Base-by-base conservation (phyloP, 2,797 vertebrate species). In the Artibeus lituratus region DNA sequence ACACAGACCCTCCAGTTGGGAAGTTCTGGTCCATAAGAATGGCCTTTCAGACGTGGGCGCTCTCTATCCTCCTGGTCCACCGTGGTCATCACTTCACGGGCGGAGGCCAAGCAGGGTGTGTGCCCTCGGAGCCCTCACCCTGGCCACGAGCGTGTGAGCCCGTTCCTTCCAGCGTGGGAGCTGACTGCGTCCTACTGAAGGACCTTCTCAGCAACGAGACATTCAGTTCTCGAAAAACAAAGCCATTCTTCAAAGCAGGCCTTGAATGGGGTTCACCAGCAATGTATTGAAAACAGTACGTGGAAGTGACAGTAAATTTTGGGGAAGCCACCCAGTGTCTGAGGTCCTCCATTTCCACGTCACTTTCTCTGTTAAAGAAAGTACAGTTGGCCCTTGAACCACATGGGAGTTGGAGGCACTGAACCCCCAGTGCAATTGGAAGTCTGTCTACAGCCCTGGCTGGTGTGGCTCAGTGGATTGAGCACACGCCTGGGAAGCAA, bases 201-300 rank as follows among this genome's bases (percentile, higher is more conserved):
- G 32, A 67, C 16, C 2, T 18, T 1, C 32, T 18, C 7, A 4
- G 15, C 62, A 9, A 16, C 62, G 1, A 19, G 12, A n/a, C 3
- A 0, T 67, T 35, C 32, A 19, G 62, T 35, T 67, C 62, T 65
- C 15, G 14, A n/a, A n/a, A n/a, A 65, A 9, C 62, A n/a, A 65
- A 18, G 32, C 32, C 32, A 18, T n/a, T 18, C 62, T 35, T 67
- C 62, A 65, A 62, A 62, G 62, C 32, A 18, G 32, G 62, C 62
- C 62, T 65, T 16, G 7, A 16, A n/a, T 18, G 14, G 62, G 62
- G 32, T 15, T 16, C 15, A 16, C 29, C 62, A 18, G 32, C 62
- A 18, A 35, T 35, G 32, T 32, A 35, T 3, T 18, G 16, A 18
- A n/a, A 32, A 67, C 32, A n/a, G 32, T 62, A 62, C 7, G 2